These are phyloP conservation scores for Peromyscus californicus DNA, from an alignment of 2,113 vertebrate genomes.

Conservation along the genomic window DNA sequence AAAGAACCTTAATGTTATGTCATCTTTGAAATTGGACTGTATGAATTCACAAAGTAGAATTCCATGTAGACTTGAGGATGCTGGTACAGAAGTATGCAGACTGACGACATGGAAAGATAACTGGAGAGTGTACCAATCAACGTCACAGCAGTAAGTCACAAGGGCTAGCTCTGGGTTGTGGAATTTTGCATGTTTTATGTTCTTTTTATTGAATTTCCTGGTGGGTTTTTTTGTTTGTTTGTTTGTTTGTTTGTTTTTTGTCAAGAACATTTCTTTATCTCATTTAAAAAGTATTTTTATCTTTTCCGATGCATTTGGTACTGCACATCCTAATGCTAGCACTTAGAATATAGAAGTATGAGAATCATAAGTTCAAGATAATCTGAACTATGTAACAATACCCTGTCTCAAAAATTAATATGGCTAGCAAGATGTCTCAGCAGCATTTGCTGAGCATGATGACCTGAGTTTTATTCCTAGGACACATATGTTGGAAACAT, in stretches of 20 bases:
- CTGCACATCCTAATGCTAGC: background rate
- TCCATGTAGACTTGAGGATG: background rate
- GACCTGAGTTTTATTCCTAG: no score
- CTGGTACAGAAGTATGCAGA: background rate
- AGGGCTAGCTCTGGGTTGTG: background rate
- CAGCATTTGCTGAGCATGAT: background rate
- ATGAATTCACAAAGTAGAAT: background rate
- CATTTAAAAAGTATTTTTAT: background rate
- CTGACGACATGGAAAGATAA: background rate
- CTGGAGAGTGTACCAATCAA: background rate
- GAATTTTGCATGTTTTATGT: background rate
- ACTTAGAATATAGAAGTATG: background rate
- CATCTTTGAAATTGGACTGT: slow-evolving; percentile 24
- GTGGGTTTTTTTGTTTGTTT: no score
- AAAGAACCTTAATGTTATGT: background rate
- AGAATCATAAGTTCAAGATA: background rate
- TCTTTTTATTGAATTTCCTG: background rate
- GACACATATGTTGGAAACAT: background rate
- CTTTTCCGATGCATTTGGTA: background rate
- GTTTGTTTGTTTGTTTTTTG: background rate
- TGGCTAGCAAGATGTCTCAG: background rate
- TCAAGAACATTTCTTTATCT: background rate
- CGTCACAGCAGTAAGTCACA: background rate
- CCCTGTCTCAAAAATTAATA: background rate
- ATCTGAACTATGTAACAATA: background rate